Evolutionary conservation across 1,140 invertebrate genomes (phyloP).

Genomic region (Acromyrmex heyeri): DNA sequence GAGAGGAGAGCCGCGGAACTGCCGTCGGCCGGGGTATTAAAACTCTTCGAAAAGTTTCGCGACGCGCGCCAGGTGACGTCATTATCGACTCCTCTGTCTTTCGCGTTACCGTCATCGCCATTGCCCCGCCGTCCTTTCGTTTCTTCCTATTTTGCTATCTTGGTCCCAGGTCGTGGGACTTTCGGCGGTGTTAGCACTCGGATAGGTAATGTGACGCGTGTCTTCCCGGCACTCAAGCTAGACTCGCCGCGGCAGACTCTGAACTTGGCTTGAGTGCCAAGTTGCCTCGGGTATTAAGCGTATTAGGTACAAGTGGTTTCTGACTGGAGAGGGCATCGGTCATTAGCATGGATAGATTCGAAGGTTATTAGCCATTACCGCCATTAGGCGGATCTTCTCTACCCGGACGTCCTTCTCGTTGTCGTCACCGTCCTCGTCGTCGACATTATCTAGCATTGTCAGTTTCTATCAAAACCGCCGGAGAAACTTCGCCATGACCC

Average conservation of each 20-base stretch:
- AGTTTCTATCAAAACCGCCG: constrained; percentile 26
- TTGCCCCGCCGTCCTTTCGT: constrained; percentile 34
- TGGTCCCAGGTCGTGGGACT: constrained; percentile 45
- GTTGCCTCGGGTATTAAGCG: constrained; percentile 80
- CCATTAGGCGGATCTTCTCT: constrained; percentile 79
- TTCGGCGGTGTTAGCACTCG: constrained; percentile 71
- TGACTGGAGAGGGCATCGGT: constrained; percentile 79
- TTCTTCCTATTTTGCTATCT: constrained; percentile 36
- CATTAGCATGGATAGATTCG: constrained; percentile 85
- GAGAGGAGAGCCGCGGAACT: constrained; percentile 63
- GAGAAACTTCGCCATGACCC: constrained; percentile 7
- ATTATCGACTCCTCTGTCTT: constrained; percentile 76
- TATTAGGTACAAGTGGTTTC: constrained; percentile 82
- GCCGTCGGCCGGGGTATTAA: constrained; percentile 75
- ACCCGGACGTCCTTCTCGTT: constrained; percentile 64
- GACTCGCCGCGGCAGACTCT: constrained; percentile 67
- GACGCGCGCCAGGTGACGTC: constrained; percentile 78
- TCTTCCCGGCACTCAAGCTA: constrained; percentile 72
- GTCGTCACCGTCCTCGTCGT: constrained; percentile 53
- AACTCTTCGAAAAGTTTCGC: constrained; percentile 79
- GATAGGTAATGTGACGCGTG: constrained; percentile 79
- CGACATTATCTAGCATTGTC: constrained; percentile 61
- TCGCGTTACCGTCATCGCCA: constrained; percentile 33
- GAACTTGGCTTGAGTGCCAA: constrained; percentile 82
- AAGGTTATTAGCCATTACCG: constrained; percentile 84